phyloP scores from a whole-genome alignment of 2,797 vertebrate genomes.

The Eleutherodactylus coqui region DNA sequence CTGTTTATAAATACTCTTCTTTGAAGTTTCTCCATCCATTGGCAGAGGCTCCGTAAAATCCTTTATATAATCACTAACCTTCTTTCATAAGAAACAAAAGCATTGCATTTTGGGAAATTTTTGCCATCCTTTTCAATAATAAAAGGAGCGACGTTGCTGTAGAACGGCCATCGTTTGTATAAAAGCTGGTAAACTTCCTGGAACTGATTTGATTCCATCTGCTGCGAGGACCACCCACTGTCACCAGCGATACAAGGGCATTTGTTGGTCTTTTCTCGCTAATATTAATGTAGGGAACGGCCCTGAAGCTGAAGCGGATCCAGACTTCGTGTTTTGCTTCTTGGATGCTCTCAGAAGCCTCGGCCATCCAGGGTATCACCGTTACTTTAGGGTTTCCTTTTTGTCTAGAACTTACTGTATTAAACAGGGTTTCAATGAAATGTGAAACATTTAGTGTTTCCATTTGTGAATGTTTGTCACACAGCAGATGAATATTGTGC shows the following conservation, averaged over 20 bases:
- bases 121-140: background rate
- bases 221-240: constrained; percentile 69
- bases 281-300: background rate
- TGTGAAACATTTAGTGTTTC: background rate
- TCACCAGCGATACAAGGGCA: background rate
- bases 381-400: background rate
- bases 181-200: constrained; percentile 64
- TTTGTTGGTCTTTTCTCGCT: background rate
- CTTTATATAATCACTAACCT: background rate
- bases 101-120: background rate
- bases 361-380: background rate
- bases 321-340: background rate
- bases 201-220: constrained; percentile 67
- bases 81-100: too few species aligned
- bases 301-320: background rate
- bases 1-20: background rate
- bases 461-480: background rate
- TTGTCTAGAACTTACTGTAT: background rate
- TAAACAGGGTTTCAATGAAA: background rate
- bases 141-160: background rate
- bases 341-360: background rate
- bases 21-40: background rate
- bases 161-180: constrained; percentile 8
- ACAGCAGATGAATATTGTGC: too few species aligned
- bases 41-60: background rate